Evolutionary conservation across 37 sponge, comb jelly and placozoan species (phyloP), one percentile per base, ranked within the genome.

Genomic region (Sycon ciliatum): DNA sequence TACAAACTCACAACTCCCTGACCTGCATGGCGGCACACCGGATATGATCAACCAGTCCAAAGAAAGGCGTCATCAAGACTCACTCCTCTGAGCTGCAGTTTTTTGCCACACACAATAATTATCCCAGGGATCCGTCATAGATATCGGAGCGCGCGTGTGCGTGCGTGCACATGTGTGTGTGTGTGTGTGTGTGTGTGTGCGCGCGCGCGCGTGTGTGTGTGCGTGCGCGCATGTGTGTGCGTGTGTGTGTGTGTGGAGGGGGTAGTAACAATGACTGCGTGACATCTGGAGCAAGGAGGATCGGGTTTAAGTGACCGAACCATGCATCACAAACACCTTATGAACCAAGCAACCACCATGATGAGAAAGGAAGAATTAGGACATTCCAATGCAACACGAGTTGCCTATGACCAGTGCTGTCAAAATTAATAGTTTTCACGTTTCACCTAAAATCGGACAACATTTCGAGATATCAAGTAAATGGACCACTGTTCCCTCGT

Each of bases 31-130:
- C 7, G 3, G 18, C 53, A 55, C 28, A 18, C 42, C 29, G 18
- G 4, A 28, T 53, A 6, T n/a, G 65, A 1, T 32, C 33, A 31
- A 20, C 1, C 1, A 4, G 4, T 6, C 27, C 3, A 63, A 30
- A 1, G 3, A 1, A 30, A 63, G 27, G 31, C 1, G 84, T 84
- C 70, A 75, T 78, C 1, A 32, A 16, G 1, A 55, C 54, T 0
- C 70, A 34, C 28, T 55, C 67, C 24, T 26, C n/a, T 54, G 73
- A 67, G 57, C n/a, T n/a, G n/a, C n/a, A n/a, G n/a, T n/a, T n/a
- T n/a, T n/a, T n/a, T n/a, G n/a, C n/a, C n/a, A n/a, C n/a, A n/a
- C n/a, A n/a, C n/a, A n/a, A n/a, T n/a, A n/a, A n/a, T n/a, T n/a
- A n/a, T n/a, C n/a, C n/a, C n/a, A n/a, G n/a, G n/a, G n/a, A n/a